Evolutionary conservation across 2,113 vertebrate species (phyloP).

Genomic region (Spilogale gracilis): DNA sequence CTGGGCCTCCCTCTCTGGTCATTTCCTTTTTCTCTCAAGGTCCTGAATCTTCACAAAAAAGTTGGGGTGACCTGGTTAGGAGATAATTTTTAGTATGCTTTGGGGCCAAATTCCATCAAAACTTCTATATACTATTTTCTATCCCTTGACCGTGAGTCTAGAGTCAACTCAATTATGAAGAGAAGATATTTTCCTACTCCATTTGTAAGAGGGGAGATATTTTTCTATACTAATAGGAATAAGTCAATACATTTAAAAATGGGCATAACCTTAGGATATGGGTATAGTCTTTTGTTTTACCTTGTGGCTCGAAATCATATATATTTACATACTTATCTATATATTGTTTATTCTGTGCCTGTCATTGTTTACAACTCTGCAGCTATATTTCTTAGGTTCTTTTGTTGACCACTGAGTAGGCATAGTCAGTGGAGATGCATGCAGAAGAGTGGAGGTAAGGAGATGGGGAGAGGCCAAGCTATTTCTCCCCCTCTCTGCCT

Average conservation of each 20-base stretch:
- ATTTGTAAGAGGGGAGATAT: not conserved
- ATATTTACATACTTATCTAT: not conserved
- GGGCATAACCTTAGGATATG: not conserved
- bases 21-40: not conserved
- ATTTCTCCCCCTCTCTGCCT: not conserved
- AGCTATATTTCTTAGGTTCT: not conserved
- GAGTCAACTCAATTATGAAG: not conserved
- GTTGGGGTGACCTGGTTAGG: not conserved
- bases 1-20: not conserved
- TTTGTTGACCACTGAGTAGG: not conserved
- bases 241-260: not conserved
- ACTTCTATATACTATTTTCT: not conserved
- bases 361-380: not conserved
- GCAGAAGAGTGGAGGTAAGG: not conserved
- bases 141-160: not conserved
- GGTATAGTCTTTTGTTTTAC: not conserved
- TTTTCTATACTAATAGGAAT: not conserved
- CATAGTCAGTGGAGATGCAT: not conserved
- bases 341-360: not conserved
- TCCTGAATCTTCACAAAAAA: constrained; percentile 7
- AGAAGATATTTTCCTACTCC: not conserved
- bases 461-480: not conserved
- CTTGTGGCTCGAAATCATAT: not conserved
- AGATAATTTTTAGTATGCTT: constrained; percentile 40
- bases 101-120: not conserved